These are phyloP conservation scores for Sebastes paucispinis DNA, from an alignment of 2,797 vertebrate genomes.

Conservation along the genomic window DNA sequence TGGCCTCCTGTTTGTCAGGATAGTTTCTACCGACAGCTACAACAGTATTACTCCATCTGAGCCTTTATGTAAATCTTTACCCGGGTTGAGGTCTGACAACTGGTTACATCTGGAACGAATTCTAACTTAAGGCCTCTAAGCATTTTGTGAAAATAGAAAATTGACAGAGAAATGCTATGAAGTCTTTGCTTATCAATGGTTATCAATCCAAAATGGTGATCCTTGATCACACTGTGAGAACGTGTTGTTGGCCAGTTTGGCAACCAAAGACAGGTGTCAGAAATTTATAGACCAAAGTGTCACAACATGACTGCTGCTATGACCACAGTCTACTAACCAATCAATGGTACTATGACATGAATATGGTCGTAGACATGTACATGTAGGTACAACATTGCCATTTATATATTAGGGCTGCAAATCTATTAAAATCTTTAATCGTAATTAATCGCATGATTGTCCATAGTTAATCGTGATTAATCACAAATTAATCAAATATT, in stretches of 20 bases:
- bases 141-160: neutral
- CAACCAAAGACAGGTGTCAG: neutral
- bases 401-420: too few species aligned
- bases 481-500: rapidly evolving
- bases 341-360: neutral
- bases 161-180: neutral
- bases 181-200: neutral
- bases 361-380: neutral
- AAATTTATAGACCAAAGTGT: neutral
- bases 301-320: neutral
- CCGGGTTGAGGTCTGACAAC: neutral
- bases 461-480: too few species aligned
- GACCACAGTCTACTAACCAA: neutral
- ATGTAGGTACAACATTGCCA: too few species aligned
- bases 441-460: too few species aligned
- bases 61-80: neutral
- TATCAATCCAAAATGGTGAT: neutral
- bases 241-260: neutral
- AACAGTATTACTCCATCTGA: neutral
- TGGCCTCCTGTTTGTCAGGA: constrained; percentile 1
- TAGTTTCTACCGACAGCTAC: neutral
- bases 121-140: neutral
- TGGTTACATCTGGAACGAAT: neutral
- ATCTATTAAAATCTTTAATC: too few species aligned
- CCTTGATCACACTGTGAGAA: neutral